Evolutionary conservation across 2,797 vertebrate genomes (phyloP), one percentile per base, ranked within the genome.

Genomic region (Enteromius anoplus): DNA sequence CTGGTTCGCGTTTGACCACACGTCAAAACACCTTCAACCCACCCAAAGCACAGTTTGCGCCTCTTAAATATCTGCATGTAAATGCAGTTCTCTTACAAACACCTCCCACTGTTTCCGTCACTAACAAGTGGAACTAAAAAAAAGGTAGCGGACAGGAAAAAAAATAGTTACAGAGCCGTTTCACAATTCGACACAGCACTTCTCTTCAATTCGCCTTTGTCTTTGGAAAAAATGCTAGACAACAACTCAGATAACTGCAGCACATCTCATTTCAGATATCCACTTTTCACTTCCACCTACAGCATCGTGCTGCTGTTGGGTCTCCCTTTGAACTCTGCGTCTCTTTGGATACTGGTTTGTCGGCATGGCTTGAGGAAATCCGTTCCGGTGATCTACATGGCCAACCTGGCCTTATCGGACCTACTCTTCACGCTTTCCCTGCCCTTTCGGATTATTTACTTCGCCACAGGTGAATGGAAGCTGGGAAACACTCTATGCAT

Each of bases 381-480:
- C 7, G 85, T 83, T 40, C 84, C 87, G 0, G 78, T 85, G 64
- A 82, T 88, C 58, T 88, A 85, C 75, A 88, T 88, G 86, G 40
- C 85, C 53, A 88, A 87, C 80, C 79, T 90, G 51, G 89, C 88
- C 1, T 2, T 88, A 21, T 88, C 88, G 2, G 89, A 90, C 69
- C 82, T 90, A 7, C 47, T 88, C 65, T 85, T 89, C 71, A 82
- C 78, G 0, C 72, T 86, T 4, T 83, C 85, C 17, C 62, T 90
- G 64, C 89, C 89, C 4, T 51, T 90, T 23, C 83, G 89, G 40
- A 89, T 90, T 29, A 7, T 68, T 37, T 86, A 88, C 65, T 85
- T 85, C 3, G 42, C 83, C 69, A 87, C 47, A 0, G 83, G 83
- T 4, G 2, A 2, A 5, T 84, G 85, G 84, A 73, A 14, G 3